Evolutionary conservation across 1,140 invertebrate genomes (phyloP), one percentile per base, ranked within the genome.

Genomic region (Notospermus geniculatus): DNA sequence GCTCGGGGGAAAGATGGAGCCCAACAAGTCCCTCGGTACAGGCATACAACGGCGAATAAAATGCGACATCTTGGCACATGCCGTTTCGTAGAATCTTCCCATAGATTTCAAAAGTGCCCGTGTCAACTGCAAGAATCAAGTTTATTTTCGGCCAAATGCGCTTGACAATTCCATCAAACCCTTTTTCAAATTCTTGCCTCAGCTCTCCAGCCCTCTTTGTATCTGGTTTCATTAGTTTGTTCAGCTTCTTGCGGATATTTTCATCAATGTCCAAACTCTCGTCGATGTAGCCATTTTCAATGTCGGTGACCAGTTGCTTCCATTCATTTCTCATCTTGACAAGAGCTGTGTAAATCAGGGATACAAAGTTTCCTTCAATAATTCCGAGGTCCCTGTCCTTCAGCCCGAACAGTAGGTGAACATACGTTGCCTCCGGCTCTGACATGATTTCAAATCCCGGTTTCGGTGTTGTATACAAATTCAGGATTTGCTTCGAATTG

Each of bases 11-110:
- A 30, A 77, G 71, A 54, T 80, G 80, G 7, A 80, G 45, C 2
- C 79, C 79, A 17, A 80, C 36, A 2, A 80, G 59, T n/a, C 79
- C 79, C 54, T 80, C 79, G 13, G 79, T 76, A 13, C 77, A 78
- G 13, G 77, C 78, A 68, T 80, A 80, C 11, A 80, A 59, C 7
- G 77, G 75, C 2, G 78, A 79, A 60, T 80, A 80, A 11, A 77
- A 45, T 9, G 70, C 70, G 15, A 74, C 64, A 22, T 68, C 74
- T 63, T 76, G 70, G 57, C 69, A 76, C 53, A 71, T 77, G 0
- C 64, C 64, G 13, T 74, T 62, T 50, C 71, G 57, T 23, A 80
- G 57, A 2, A 66, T 54, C 22, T 41, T 41, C 1, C 68, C 77
- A 59, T 79, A 80, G 19, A 80, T 60, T 17, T 70, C 67, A 69